phyloP scores from a whole-genome alignment of 2,113 vertebrate genomes.

The Gadus chalcogrammus region DNA sequence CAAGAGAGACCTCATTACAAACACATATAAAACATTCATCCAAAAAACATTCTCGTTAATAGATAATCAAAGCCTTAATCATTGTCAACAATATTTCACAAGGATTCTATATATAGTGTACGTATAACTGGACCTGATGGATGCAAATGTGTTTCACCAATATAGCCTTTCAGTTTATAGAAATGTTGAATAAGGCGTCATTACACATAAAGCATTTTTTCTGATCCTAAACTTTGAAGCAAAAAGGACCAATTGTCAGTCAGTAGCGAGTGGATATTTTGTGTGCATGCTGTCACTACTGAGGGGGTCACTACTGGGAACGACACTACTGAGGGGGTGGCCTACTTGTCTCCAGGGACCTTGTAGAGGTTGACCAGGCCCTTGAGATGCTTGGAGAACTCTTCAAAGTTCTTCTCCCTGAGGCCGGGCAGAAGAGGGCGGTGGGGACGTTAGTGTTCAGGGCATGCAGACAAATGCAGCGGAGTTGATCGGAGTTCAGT shows the following conservation, averaged over 20 bases:
- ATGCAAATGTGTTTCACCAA: not conserved
- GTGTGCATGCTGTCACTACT: not conserved
- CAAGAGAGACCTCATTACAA: not conserved
- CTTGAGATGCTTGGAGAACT: constrained; percentile 96
- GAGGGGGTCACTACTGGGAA: too few relatives aligned
- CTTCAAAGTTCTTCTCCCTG: constrained; percentile 97
- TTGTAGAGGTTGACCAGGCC: constrained; percentile 96
- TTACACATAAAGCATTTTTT: not conserved
- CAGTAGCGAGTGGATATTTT: not conserved
- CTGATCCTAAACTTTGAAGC: too few relatives aligned
- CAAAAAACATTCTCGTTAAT: not conserved
- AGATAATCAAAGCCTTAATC: not conserved
- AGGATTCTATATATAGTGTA: not conserved
- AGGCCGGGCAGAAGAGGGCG: constrained; percentile 16
- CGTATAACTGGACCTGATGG: not conserved
- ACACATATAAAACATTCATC: not conserved
- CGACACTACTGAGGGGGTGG: constrained; percentile 2
- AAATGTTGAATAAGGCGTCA: not conserved
- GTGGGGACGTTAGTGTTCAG: not conserved
- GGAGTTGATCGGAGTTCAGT: too few relatives aligned
- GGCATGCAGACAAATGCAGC: too few relatives aligned
- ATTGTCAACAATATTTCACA: not conserved
- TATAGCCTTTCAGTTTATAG: not conserved
- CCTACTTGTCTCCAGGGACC: constrained; percentile 95
- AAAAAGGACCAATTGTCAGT: too few relatives aligned